Evolutionary conservation across 2,888 invertebrate genomes (phyloP), one percentile per base, ranked within the genome.

Genomic region (Syritta pipiens): DNA sequence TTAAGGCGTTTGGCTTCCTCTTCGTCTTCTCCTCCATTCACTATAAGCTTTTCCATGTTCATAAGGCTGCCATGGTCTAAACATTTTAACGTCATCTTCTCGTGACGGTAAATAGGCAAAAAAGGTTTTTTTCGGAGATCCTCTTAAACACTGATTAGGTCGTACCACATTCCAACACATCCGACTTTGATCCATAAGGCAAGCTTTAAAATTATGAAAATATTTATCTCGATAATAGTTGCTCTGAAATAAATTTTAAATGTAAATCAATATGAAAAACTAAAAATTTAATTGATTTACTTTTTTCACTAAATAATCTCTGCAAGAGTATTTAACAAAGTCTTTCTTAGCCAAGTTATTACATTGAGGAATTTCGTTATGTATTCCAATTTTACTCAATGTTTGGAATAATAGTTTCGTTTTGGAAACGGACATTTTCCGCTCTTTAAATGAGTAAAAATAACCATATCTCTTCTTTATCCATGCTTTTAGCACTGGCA

Each of bases 51-150:
- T 42, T 6, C 71, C 26, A 1, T 10, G 48, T 24, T 77, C 77
- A 10, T 14, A 3, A 9, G 3, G 3, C n/a, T 59, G 44, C 77
- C 77, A 79, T 19, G 77, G 77, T n/a, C 55, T 60, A 35, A 79
- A 72, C 49, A 67, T 40, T 14, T 67, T 40, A 0, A 79, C 65
- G 67, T 83, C 83, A 28, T 82, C 75, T 49, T 82, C 81, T 2
- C 82, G 79, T 4, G 85, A 76, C 4, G 88, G 88, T 83, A 87
- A 82, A 75, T 88, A 88, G 3, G 88, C 83, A 71, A 83, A 86
- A 40, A 85, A 88, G 1, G 81, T 83, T 48, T 82, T 74, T 3
- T 83, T 67, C 1, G 82, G 82, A 7, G 82, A 62, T 3, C 82
- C 65, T 19, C 60, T 77, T 0, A 83, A 62, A 32, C 85, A 85